Conservation (phyloP, 2,888 invertebrate genomes). For the Hirtodrosophila alboralis region DNA sequence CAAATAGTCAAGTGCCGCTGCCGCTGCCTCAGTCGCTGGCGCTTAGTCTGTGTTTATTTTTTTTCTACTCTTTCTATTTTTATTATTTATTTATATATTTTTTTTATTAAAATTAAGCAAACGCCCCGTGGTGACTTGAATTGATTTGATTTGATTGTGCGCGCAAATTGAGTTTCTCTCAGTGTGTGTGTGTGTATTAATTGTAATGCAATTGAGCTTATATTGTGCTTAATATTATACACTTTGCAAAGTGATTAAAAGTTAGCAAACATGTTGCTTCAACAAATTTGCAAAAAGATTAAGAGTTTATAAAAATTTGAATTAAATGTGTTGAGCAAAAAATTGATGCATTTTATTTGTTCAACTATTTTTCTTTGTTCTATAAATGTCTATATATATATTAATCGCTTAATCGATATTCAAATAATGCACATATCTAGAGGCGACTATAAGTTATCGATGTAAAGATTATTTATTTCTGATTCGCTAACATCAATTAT, state of each 20-base stretch:
- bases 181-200: constrained; percentile 33
- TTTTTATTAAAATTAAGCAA: constrained; percentile 59
- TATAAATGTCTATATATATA: too few species aligned
- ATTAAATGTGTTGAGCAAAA: too few species aligned
- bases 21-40: constrained; percentile 47
- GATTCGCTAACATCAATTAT: background rate
- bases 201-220: constrained; percentile 49
- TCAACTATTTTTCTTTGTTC: too few species aligned
- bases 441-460: too few species aligned
- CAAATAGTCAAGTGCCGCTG: constrained; percentile 66
- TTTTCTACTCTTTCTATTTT: too few species aligned
- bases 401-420: too few species aligned
- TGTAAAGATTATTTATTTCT: too few species aligned
- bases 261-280: constrained; percentile 18
- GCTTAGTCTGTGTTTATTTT: constrained; percentile 53
- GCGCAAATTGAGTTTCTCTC: constrained; percentile 5
- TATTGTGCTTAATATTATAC: constrained; percentile 17
- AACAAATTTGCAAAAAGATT: constrained; percentile 30
- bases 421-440: too few species aligned
- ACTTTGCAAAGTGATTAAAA: constrained; percentile 21
- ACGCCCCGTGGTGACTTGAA: constrained; percentile 73
- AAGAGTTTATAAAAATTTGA: constrained; percentile 3
- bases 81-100: constrained; percentile 15
- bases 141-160: constrained; percentile 66
- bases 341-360: too few species aligned